A percentile compares a stretch with the other conserved stretches of the same genome.
Evolutionary conservation across 2,113 vertebrate species (phyloP).

Genomic region (Motacilla alba): DNA sequence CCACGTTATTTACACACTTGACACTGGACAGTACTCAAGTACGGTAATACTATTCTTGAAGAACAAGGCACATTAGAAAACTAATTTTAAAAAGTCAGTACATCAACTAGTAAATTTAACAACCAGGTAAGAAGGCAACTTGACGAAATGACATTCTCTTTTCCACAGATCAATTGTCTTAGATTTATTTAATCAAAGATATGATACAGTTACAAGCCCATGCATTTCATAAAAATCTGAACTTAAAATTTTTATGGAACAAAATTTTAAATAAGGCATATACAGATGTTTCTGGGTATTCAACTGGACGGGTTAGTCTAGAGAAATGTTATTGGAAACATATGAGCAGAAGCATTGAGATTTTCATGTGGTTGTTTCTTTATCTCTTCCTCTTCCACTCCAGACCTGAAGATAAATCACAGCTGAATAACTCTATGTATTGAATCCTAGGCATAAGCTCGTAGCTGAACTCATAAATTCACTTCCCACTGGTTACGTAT

Average conservation of each 20-base stretch:
- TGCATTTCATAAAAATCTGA: conserved; percentile 19
- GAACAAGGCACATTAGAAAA: background rate
- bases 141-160: background rate
- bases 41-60: background rate
- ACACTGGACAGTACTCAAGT: background rate
- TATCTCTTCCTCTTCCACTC: background rate
- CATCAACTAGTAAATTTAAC: background rate
- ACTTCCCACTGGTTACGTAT: background rate
- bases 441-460: background rate
- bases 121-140: background rate
- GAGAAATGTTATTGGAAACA: background rate
- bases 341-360: background rate
- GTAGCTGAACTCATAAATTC: background rate
- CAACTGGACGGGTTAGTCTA: background rate
- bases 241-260: background rate
- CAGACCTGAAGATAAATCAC: background rate
- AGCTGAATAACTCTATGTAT: background rate
- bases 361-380: background rate
- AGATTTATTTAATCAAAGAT: conserved; percentile 40
- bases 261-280: background rate
- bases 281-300: background rate
- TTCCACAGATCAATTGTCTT: background rate
- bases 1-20: background rate
- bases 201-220: conserved; percentile 25
- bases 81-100: background rate